A percentile compares a stretch with the other conserved stretches of the same genome.
Evolutionary conservation across 2,888 invertebrate genomes (phyloP).

Genomic region (Tetranychus truncatus): DNA sequence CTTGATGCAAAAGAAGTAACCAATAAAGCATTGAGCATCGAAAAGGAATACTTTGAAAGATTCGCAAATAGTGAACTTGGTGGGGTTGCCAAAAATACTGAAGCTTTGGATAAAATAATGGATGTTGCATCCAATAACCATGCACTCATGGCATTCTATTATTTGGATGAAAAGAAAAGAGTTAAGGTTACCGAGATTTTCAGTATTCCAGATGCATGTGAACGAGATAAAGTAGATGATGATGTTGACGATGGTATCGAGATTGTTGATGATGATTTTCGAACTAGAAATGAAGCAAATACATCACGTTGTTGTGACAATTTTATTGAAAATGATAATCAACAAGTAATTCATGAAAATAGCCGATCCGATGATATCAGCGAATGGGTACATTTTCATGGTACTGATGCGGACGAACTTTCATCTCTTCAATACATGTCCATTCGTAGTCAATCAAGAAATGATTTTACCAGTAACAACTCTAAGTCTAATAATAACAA

Average conservation of each 20-base stretch:
- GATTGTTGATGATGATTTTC: background rate
- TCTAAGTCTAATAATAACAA: too few relatives aligned
- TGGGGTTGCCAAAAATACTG: slow-evolving; percentile 30
- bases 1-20: slow-evolving; percentile 24
- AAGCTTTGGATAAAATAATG: slow-evolving; percentile 42
- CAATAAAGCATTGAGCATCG: slow-evolving; percentile 25
- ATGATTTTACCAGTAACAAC: too few relatives aligned
- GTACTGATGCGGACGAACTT: too few relatives aligned
- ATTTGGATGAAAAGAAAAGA: slow-evolving; percentile 59
- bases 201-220: slow-evolving; percentile 61
- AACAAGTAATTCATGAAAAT: too few relatives aligned
- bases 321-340: too few relatives aligned
- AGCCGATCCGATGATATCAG: too few relatives aligned
- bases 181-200: slow-evolving; percentile 70
- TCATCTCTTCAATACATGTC: too few relatives aligned
- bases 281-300: background rate
- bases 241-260: background rate
- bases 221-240: slow-evolving; percentile 27
- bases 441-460: too few relatives aligned
- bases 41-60: slow-evolving; percentile 23
- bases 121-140: slow-evolving; percentile 65
- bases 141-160: slow-evolving; percentile 70
- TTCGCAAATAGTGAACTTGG: slow-evolving; percentile 10
- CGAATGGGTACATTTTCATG: too few relatives aligned
- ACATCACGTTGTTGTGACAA: too few relatives aligned